These are phyloP conservation scores for Drosophila algonquin DNA, from an alignment of 2,888 invertebrate species.

Conservation along the genomic window DNA sequence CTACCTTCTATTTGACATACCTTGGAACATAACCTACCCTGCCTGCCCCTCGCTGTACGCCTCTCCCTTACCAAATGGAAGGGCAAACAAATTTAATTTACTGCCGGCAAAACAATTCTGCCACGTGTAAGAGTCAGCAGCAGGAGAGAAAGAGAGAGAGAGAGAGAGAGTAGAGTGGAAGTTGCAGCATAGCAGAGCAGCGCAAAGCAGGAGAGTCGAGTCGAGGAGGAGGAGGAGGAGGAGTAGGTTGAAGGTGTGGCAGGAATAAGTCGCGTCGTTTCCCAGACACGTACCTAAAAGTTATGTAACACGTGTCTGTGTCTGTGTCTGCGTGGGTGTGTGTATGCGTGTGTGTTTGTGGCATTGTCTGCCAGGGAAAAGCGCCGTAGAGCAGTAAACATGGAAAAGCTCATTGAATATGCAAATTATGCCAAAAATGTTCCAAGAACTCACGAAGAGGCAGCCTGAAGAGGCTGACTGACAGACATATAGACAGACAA, in stretches of 20 bases:
- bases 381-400: slow-evolving; percentile 16
- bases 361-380: slow-evolving; percentile 16
- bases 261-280: slow-evolving; percentile 48
- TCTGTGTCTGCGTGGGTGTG: slow-evolving; percentile 5
- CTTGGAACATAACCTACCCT: not conserved
- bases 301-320: slow-evolving; percentile 70
- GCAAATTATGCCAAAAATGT: slow-evolving; percentile 76
- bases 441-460: slow-evolving; percentile 44
- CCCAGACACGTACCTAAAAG: slow-evolving; percentile 61
- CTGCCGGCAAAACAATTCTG: slow-evolving; percentile 73
- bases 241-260: slow-evolving; percentile 12
- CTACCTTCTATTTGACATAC: not conserved
- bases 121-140: slow-evolving; percentile 64
- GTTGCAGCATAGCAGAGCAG: not conserved
- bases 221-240: not conserved
- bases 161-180: not conserved
- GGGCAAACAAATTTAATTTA: slow-evolving; percentile 77
- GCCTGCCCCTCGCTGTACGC: not conserved
- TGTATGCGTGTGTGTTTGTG: slow-evolving; percentile 19
- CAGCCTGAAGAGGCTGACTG: slow-evolving; percentile 40
- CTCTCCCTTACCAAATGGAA: slow-evolving; percentile 15
- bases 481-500: slow-evolving; percentile 28
- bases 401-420: slow-evolving; percentile 77
- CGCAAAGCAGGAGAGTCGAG: not conserved
- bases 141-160: slow-evolving; percentile 3